Base-by-base conservation (phyloP, 1,140 invertebrate species). In the Bilobella aurantiaca region DNA sequence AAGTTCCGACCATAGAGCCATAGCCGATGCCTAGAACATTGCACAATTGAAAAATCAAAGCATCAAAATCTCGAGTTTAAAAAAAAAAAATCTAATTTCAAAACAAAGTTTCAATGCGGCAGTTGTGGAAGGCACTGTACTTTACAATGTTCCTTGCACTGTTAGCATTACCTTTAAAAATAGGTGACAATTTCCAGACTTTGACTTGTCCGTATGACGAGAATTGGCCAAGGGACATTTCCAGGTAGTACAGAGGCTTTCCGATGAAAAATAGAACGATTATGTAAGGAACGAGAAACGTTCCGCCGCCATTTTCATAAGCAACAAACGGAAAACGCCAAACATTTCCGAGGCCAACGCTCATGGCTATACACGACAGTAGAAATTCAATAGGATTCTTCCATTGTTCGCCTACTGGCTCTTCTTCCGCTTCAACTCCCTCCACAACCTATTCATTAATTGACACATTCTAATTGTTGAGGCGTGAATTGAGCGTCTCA, bases 341-440 rank as follows among this genome's bases (percentile, higher is more conserved):
- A 42, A 94, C 86, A 75, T 93, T 93, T 29, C 89, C 89, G 58
- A 91, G 81, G 3, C 89, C 89, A 23, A 92, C 87, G 16, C 85
- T 84, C 79, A 92, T 79, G 75, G 89, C 81, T 47, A 91, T 81
- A 74, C 87, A 88, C 29, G 88, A 87, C 21, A 92, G 77, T 63
- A 92, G 65, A 73, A 83, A 83, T 72, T 83, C 81, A 31, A 81
- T 75, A 61, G 78, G 76, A 42, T 75, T 80, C 3, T 75, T 75
- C 82, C 82, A 83, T 67, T 80, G 79, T 0, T 79, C 79, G 18
- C 79, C 34, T 21, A 58, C 62, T 3, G 73, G 74, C 18, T 75
- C 69, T 12, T 53, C 47, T 25, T 27, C 49, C n/a, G n/a, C n/a
- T n/a, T n/a, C n/a, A n/a, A n/a, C n/a, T n/a, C n/a, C n/a, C n/a